Conservation (phyloP, 2,797 vertebrate species). For the Danio albolineatus region DNA sequence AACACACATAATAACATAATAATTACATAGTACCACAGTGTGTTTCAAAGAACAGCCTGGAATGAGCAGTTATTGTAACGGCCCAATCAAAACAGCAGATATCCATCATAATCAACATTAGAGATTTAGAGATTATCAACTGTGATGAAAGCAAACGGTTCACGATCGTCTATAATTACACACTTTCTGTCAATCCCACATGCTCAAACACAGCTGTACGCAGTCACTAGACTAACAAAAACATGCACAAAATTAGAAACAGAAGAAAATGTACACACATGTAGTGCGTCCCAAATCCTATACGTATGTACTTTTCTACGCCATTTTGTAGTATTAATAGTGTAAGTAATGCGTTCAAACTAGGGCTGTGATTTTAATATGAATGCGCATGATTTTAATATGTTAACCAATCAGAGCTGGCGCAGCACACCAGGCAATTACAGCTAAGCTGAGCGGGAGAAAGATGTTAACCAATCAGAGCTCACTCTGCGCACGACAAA, state of each 20-base stretch:
- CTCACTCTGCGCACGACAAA: too few species aligned
- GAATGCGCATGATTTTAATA: too few species aligned
- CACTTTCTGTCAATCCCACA: conserved; percentile 8
- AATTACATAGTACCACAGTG: neutral
- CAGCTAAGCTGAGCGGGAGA: too few species aligned
- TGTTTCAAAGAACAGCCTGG: neutral
- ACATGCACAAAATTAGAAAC: neutral
- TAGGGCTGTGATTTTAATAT: too few species aligned
- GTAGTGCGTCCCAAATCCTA: too few species aligned
- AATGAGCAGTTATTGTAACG: neutral
- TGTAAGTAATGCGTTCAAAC: too few species aligned
- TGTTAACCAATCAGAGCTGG: too few species aligned
- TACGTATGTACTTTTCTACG: too few species aligned
- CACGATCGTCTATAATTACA: conserved; percentile 19
- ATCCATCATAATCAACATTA: neutral
- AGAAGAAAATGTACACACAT: too few species aligned
- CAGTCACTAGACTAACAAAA: conserved; percentile 27
- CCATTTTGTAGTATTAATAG: too few species aligned
- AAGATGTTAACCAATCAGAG: too few species aligned
- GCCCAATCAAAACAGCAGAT: neutral
- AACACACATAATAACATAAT: neutral
- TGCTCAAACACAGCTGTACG: conserved; percentile 14
- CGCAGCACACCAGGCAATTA: too few species aligned
- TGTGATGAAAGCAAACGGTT: conserved; percentile 26
- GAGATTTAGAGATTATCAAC: neutral